Evolutionary conservation across 2,888 invertebrate species (phyloP).

Genomic region (Nemoura dubitans): DNA sequence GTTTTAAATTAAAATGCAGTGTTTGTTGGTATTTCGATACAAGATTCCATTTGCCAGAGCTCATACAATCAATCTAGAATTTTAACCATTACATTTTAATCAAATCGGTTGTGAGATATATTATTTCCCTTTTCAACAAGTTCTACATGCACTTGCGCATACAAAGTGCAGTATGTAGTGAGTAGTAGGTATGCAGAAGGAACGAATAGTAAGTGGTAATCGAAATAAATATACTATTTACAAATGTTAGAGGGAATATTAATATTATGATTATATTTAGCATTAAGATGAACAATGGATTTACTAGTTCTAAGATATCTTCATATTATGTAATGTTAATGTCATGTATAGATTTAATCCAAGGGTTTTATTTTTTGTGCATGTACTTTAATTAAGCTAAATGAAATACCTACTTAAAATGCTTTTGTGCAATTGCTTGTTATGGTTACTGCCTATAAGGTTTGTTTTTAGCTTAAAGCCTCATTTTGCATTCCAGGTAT

Average conservation of each 20-base stretch:
- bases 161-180: too few species aligned
- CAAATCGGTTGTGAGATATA: constrained; percentile 33
- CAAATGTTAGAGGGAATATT: constrained; percentile 10
- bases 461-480: constrained; percentile 47
- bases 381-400: constrained; percentile 2
- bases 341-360: constrained; percentile 29
- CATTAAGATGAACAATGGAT: constrained; percentile 25
- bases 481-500: constrained; percentile 56
- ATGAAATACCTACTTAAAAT: background rate
- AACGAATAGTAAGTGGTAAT: background rate
- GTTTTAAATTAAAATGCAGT: background rate
- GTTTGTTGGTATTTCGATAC: background rate
- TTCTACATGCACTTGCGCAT: background rate
- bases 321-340: constrained; percentile 28
- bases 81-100: constrained; percentile 19
- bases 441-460: constrained; percentile 41
- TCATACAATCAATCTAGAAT: constrained; percentile 28
- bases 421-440: background rate
- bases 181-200: background rate
- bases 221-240: background rate
- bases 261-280: constrained; percentile 30
- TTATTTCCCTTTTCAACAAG: constrained; percentile 10
- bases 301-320: background rate
- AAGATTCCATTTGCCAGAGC: constrained; percentile 16
- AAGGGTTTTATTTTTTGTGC: constrained; percentile 21